Percentiles rank a stretch among this genome's conserved stretches.
Evolutionary conservation across 1,140 invertebrate species (phyloP).

Genomic region (Trypoxylus dichotomus): DNA sequence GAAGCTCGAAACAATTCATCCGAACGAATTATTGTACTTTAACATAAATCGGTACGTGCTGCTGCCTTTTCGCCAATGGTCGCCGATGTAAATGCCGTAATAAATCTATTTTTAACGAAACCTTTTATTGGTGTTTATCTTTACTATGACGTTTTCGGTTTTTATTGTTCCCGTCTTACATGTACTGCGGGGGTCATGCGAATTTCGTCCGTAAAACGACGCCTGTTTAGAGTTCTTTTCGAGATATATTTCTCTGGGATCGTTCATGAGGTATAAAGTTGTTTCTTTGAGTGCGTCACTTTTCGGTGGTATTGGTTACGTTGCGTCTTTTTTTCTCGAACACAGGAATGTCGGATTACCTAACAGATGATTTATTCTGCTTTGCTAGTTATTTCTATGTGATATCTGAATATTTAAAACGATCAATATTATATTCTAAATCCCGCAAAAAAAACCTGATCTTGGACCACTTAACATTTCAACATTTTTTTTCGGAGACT

Average conservation of each 20-base stretch:
- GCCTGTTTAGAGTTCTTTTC: background rate
- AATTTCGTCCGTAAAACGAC: background rate
- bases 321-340: too few species aligned
- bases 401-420: too few species aligned
- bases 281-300: background rate
- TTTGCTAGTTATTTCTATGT: too few species aligned
- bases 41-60: background rate
- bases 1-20: too few species aligned
- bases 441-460: too few species aligned
- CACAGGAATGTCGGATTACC: too few species aligned
- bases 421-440: too few species aligned
- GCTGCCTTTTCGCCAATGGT: background rate
- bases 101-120: background rate
- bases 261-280: background rate
- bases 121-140: conserved; percentile 3
- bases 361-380: too few species aligned
- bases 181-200: background rate
- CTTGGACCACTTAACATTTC: too few species aligned
- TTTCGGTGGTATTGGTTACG: too few species aligned
- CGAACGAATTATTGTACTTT: background rate
- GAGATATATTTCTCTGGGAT: background rate
- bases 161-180: background rate
- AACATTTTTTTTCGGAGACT: too few species aligned
- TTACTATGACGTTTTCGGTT: background rate
- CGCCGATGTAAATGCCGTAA: background rate